These are phyloP conservation scores for Protodeltote pygarga DNA, from an alignment of 2,888 invertebrate species.

Conservation along the genomic window DNA sequence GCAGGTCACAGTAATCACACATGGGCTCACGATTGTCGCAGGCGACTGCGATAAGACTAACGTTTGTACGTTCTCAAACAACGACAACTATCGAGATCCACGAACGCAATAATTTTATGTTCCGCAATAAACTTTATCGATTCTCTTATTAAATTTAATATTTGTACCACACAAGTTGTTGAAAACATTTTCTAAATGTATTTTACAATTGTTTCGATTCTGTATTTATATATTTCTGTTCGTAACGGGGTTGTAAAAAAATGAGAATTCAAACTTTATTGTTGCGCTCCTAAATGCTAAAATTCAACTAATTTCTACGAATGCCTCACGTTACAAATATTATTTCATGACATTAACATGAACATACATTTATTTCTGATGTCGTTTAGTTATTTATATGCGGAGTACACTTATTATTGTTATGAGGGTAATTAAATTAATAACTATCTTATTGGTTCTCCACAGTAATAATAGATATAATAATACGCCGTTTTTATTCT, in stretches of 20 bases:
- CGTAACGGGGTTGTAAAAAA: background rate
- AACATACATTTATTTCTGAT: conserved; percentile 28
- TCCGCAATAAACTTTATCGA: conserved; percentile 81
- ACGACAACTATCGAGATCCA: conserved; percentile 83
- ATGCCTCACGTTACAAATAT: background rate
- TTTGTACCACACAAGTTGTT: conserved; percentile 51
- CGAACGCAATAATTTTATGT: conserved; percentile 82
- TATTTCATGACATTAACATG: conserved; percentile 16
- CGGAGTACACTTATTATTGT: conserved; percentile 13
- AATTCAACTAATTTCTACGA: background rate
- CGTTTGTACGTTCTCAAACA: conserved; percentile 74
- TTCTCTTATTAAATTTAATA: conserved; percentile 81
- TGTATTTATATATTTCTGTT: background rate
- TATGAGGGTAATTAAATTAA: conserved; percentile 19
- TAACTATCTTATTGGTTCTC: background rate
- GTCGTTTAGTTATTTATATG: conserved; percentile 21
- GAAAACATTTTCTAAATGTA: conserved; percentile 17
- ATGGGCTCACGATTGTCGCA: conserved; percentile 80
- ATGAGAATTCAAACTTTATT: background rate
- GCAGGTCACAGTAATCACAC: conserved; percentile 62
- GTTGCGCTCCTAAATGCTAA: background rate
- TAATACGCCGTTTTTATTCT: conserved; percentile 10
- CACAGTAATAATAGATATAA: background rate
- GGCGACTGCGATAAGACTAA: conserved; percentile 67
- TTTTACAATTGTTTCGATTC: conserved; percentile 3